Conservation (phyloP, 2,888 invertebrate genomes). For the Thalpophila matura region DNA sequence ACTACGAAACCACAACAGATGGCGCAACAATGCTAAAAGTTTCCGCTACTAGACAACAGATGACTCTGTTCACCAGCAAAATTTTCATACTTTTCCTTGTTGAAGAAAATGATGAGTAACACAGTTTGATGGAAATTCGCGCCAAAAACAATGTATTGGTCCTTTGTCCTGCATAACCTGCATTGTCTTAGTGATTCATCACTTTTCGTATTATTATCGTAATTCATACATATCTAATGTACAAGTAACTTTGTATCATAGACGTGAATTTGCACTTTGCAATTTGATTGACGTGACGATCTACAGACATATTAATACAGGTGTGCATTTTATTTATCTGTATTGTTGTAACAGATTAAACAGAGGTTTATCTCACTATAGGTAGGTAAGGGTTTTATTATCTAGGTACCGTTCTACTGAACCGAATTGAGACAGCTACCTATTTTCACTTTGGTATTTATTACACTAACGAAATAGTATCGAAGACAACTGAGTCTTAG, state of each 20-base stretch:
- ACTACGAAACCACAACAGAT: constrained; percentile 16
- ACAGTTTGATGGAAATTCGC: constrained; percentile 24
- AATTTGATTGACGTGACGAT: constrained; percentile 10
- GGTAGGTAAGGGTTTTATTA: background rate
- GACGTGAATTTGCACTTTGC: constrained; percentile 12
- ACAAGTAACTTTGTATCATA: background rate
- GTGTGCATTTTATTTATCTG: background rate
- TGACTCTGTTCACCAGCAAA: constrained; percentile 55
- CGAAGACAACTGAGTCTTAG: constrained; percentile 29
- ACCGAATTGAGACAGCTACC: background rate
- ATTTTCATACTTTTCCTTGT: constrained; percentile 16
- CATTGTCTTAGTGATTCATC: constrained; percentile 36
- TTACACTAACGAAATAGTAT: constrained; percentile 19
- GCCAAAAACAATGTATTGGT: constrained; percentile 39
- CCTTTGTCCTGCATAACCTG: constrained; percentile 50
- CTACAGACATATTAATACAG: background rate
- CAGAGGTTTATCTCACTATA: background rate
- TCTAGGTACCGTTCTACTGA: too few relatives aligned
- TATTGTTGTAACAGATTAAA: background rate
- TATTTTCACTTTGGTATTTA: constrained; percentile 18
- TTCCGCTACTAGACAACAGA: constrained; percentile 67
- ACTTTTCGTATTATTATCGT: constrained; percentile 19
- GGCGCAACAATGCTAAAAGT: constrained; percentile 9
- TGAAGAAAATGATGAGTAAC: constrained; percentile 48
- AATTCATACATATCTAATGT: background rate